Conservation (phyloP, 2,797 vertebrate species). For the Sebastes diploproa region DNA sequence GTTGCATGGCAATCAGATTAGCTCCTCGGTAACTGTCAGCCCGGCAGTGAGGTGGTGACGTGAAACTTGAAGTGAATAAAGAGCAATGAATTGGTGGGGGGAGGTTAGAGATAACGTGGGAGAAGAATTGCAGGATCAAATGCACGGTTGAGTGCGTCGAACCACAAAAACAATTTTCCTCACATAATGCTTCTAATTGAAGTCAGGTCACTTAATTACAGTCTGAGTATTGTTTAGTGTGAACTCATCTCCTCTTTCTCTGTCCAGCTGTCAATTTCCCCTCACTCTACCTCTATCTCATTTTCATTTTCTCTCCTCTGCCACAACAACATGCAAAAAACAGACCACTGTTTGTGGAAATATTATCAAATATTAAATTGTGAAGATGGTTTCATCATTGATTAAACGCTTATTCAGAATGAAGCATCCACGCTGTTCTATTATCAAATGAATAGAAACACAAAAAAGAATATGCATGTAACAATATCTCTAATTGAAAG, state of each 20-base stretch:
- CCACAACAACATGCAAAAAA: not conserved
- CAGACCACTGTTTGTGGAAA: not conserved
- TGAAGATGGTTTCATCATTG: constrained; percentile 2
- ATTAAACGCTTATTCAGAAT: constrained; percentile 5
- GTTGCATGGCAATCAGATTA: constrained; percentile 63
- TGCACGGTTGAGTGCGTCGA: constrained; percentile 45
- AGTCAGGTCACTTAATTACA: constrained; percentile 75
- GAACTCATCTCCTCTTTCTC: constrained; percentile 49
- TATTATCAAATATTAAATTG: constrained; percentile 1
- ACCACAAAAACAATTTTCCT: constrained; percentile 68
- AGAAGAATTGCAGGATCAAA: constrained; percentile 60
- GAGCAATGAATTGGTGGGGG: constrained; percentile 15
- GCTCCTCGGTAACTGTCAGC: constrained; percentile 57
- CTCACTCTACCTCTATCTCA: constrained; percentile 3
- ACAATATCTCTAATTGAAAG: constrained; percentile 1
- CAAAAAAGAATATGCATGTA: not conserved
- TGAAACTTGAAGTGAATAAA: constrained; percentile 52
- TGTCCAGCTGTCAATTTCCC: constrained; percentile 49
- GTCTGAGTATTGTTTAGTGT: constrained; percentile 61
- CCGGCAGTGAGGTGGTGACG: constrained; percentile 34
- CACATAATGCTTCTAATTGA: constrained; percentile 65
- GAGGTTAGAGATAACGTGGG: constrained; percentile 47
- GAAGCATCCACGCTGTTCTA: not conserved
- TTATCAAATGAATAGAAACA: constrained; percentile 13
- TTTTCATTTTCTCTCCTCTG: constrained; percentile 26